Evolutionary conservation across 2,113 vertebrate species (phyloP).

Genomic region (Myotis brandtii): DNA sequence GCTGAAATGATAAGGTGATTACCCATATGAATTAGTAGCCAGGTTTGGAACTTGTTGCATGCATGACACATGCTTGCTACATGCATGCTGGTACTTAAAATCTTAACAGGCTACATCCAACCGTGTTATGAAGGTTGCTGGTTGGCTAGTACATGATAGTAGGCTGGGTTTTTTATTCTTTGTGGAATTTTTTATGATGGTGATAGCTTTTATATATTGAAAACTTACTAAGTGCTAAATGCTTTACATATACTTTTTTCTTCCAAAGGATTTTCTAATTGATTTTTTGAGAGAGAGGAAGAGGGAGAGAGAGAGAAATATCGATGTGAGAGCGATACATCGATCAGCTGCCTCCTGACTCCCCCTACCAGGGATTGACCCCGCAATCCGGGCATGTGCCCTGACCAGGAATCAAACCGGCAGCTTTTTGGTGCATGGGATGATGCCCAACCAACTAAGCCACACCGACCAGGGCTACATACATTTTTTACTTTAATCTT

Average conservation of each 20-base stretch:
- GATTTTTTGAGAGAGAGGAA: too few relatives aligned
- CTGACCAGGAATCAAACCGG: too few relatives aligned
- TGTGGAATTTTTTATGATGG: not conserved
- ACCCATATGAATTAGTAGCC: not conserved
- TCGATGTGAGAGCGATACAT: too few relatives aligned
- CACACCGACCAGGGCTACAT: too few relatives aligned
- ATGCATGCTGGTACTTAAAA: not conserved
- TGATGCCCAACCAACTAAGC: too few relatives aligned
- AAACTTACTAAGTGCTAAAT: not conserved
- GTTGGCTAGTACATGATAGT: not conserved
- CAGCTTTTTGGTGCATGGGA: too few relatives aligned
- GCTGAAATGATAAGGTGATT: not conserved
- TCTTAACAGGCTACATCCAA: not conserved
- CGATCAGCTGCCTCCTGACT: too few relatives aligned
- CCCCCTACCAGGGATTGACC: too few relatives aligned
- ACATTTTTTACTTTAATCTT: not conserved
- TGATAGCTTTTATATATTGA: not conserved
- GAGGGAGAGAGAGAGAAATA: too few relatives aligned
- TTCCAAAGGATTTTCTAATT: too few relatives aligned
- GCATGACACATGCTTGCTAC: not conserved
- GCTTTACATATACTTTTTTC: not conserved
- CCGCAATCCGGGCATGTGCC: too few relatives aligned
- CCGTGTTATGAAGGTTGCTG: not conserved
- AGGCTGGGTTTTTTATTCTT: conserved; percentile 25
- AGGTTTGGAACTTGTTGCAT: not conserved